phyloP scores from a whole-genome alignment of 92 coral and sea anemone species.

The Zoanthus sansibaricus region DNA sequence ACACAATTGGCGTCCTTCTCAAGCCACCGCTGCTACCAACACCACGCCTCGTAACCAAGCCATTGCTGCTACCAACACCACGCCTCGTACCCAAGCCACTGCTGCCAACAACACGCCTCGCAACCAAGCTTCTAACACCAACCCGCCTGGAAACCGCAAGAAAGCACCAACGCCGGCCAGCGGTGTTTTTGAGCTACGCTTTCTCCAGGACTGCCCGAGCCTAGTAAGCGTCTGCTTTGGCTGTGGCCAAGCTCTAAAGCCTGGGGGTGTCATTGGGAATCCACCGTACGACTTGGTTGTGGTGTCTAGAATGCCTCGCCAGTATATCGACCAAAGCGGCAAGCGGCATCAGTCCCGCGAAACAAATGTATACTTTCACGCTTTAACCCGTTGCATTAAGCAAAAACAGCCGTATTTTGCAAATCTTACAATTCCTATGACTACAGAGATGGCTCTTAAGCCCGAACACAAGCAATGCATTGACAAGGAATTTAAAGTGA shows the following conservation, averaged over 20 bases:
- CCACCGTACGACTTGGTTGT: constrained; percentile 52
- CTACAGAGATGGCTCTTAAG: constrained; percentile 19
- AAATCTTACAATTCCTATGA: background rate
- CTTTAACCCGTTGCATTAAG: constrained; percentile 19
- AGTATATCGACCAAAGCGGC: constrained; percentile 32
- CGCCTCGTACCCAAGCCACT: constrained; percentile 12
- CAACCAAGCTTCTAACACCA: constrained; percentile 12
- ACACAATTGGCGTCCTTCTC: constrained; percentile 11
- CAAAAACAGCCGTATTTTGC: constrained; percentile 47
- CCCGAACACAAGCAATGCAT: constrained; percentile 5
- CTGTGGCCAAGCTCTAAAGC: constrained; percentile 50
- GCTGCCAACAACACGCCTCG: constrained; percentile 25
- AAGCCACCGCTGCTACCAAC: constrained; percentile 15
- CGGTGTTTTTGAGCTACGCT: constrained; percentile 49
- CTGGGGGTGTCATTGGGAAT: constrained; percentile 45
- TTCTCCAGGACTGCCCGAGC: constrained; percentile 48
- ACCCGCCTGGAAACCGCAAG: constrained; percentile 17
- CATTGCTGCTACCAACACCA: constrained; percentile 9
- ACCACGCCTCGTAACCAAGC: constrained; percentile 25
- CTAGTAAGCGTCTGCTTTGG: constrained; percentile 51
- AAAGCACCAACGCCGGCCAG: constrained; percentile 44
- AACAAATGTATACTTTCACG: constrained; percentile 45
- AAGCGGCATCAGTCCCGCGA: constrained; percentile 37
- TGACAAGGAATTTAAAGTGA: constrained; percentile 1
- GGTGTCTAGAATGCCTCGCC: constrained; percentile 48